Conservation (phyloP, 2,797 vertebrate species). For the Phalloptychus januarius region DNA sequence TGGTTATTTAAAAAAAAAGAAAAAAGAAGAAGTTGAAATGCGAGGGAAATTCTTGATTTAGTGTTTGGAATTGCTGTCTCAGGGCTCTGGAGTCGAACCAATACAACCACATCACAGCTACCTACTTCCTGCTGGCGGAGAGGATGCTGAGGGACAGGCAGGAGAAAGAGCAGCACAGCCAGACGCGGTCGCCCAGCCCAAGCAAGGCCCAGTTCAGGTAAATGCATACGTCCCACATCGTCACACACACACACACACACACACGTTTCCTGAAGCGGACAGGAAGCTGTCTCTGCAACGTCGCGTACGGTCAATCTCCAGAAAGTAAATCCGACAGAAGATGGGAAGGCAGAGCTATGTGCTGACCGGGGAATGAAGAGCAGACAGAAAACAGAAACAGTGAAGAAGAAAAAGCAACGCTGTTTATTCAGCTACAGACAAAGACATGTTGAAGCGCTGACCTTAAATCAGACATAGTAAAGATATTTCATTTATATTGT, state of each 20-base stretch:
- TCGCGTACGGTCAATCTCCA: constrained; percentile 31
- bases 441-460: not conserved
- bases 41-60: constrained; percentile 13
- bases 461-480: not conserved
- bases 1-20: constrained; percentile 6
- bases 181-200: constrained; percentile 88
- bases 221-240: constrained; percentile 2
- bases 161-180: constrained; percentile 89
- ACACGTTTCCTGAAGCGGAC: constrained; percentile 19
- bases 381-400: constrained; percentile 26
- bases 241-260: constrained; percentile 4
- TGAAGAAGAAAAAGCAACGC: not conserved
- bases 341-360: constrained; percentile 21
- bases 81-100: constrained; percentile 95
- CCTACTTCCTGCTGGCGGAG: constrained; percentile 94
- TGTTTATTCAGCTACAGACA: not conserved
- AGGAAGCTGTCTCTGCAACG: constrained; percentile 44
- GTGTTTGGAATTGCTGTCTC: constrained; percentile 13
- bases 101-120: constrained; percentile 97
- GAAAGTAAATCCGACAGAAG: constrained; percentile 45
- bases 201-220: constrained; percentile 98
- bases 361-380: constrained; percentile 22
- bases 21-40: not conserved
- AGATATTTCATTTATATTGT: not conserved
- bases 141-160: constrained; percentile 92